These are phyloP conservation scores for Silurus glanis DNA, from an alignment of 2,113 vertebrate species.

Conservation along the genomic window DNA sequence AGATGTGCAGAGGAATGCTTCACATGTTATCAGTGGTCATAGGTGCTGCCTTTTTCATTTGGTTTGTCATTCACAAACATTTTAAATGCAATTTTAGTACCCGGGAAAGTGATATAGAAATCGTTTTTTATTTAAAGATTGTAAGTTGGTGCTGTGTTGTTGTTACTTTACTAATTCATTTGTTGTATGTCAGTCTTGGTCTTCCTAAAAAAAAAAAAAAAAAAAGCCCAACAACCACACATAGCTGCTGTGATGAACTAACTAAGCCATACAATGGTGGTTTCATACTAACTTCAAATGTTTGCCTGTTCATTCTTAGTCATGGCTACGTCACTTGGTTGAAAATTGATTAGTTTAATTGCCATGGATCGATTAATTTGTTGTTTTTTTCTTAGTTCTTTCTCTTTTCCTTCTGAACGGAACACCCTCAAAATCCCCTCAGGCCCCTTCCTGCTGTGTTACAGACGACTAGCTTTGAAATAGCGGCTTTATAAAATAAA, in stretches of 20 bases:
- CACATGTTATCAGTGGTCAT: background rate
- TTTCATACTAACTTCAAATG: background rate
- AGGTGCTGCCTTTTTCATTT: background rate
- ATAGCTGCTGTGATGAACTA: background rate
- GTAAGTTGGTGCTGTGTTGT: too few species aligned
- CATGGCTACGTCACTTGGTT: background rate
- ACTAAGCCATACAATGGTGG: background rate
- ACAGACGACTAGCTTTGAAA: constrained; percentile 24
- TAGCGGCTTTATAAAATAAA: constrained; percentile 33
- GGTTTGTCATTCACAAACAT: background rate
- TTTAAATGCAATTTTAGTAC: too few species aligned
- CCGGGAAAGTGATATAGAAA: too few species aligned
- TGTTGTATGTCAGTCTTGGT: too few species aligned
- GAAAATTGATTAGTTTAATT: background rate
- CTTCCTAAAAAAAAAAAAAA: too few species aligned
- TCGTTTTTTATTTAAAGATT: too few species aligned
- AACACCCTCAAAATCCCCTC: background rate
- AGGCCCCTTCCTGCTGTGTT: constrained; percentile 6
- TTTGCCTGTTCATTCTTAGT: background rate
- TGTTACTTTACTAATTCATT: too few species aligned
- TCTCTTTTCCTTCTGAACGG: background rate
- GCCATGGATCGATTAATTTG: background rate
- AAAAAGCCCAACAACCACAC: too few species aligned
- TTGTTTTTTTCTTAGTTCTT: background rate
- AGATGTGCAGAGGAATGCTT: background rate